phyloP scores from a whole-genome alignment of 2,113 vertebrate species.

The Dipodomys merriami region DNA sequence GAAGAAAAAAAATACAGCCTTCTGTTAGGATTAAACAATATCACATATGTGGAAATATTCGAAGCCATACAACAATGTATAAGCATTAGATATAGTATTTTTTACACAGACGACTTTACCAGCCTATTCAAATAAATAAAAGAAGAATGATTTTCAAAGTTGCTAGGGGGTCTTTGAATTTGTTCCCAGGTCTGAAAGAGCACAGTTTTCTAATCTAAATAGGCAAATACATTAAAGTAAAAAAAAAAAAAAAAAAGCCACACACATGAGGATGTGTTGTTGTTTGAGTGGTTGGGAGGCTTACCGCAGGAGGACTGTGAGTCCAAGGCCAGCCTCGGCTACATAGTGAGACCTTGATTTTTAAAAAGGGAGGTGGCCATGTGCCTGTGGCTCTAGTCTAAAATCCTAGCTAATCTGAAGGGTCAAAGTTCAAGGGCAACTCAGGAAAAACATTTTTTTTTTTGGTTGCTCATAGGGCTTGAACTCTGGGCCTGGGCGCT shows the following conservation, averaged over 20 bases:
- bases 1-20: neutral
- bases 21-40: neutral
- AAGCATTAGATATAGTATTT: neutral
- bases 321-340: neutral
- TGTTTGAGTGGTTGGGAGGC: neutral
- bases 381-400: too few relatives aligned
- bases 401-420: too few relatives aligned
- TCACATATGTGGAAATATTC: neutral
- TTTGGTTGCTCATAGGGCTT: too few relatives aligned
- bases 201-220: neutral
- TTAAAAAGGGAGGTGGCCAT: neutral
- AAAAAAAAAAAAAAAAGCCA: neutral
- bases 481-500: too few relatives aligned
- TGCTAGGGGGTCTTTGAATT: neutral
- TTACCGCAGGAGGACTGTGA: neutral
- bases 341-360: neutral
- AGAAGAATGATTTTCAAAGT: neutral
- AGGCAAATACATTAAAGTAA: neutral
- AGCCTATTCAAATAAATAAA: neutral
- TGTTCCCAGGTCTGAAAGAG: neutral
- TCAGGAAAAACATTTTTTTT: too few relatives aligned
- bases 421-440: too few relatives aligned
- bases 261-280: neutral
- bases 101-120: neutral
- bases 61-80: neutral